phyloP scores from a whole-genome alignment of 2,113 vertebrate species.

The Illadopsis cleaveri region DNA sequence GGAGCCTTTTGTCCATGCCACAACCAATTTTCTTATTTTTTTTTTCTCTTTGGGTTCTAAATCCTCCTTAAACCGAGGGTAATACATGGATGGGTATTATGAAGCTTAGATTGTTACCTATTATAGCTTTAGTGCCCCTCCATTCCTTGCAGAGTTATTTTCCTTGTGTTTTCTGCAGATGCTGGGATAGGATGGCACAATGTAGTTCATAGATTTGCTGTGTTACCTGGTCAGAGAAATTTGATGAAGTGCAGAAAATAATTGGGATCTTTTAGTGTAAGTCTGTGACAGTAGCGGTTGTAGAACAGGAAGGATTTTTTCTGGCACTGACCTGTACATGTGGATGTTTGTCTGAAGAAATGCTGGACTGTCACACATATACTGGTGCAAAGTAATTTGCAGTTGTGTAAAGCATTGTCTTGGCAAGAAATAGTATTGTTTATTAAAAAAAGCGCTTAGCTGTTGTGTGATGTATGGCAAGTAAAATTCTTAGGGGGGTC shows the following conservation, averaged over 20 bases:
- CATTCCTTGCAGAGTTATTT: not conserved
- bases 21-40: not conserved
- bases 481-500: not conserved
- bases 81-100: not conserved
- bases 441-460: not conserved
- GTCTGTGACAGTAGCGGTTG: not conserved
- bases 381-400: not conserved
- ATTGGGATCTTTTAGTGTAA: not conserved
- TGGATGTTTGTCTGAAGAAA: not conserved
- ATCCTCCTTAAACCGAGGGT: not conserved
- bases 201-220: not conserved
- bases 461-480: not conserved
- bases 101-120: not conserved
- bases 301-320: not conserved
- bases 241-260: not conserved
- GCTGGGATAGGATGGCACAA: not conserved
- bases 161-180: not conserved
- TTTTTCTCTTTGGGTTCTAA: not conserved
- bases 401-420: not conserved
- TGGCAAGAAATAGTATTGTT: not conserved
- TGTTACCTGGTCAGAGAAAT: not conserved
- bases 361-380: not conserved
- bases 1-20: not conserved
- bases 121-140: not conserved
- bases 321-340: not conserved